Evolutionary conservation across 2,113 vertebrate species (phyloP).

Genomic region (Microcebus lehilahytsara): DNA sequence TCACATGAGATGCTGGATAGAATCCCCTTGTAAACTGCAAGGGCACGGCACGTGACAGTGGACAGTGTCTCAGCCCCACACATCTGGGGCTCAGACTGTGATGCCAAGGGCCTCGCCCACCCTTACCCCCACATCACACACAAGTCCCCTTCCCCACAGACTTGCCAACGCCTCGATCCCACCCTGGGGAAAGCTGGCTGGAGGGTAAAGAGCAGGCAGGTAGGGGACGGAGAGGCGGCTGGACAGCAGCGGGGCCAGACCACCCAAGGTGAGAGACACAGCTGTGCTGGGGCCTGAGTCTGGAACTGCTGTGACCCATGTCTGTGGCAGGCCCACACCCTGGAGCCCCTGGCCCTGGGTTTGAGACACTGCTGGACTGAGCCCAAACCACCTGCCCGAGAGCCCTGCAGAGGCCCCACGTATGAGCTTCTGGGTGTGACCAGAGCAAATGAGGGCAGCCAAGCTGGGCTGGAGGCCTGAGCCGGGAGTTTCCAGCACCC

Average conservation of each 20-base stretch:
- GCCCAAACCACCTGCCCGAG: not conserved
- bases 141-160: not conserved
- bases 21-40: not conserved
- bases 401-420: not conserved
- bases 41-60: not conserved
- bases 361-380: not conserved
- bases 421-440: not conserved
- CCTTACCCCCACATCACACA: not conserved
- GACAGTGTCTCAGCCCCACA: not conserved
- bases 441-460: not conserved
- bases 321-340: not conserved
- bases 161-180: not conserved
- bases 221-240: not conserved
- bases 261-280: not conserved
- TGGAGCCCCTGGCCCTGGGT: not conserved
- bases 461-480: not conserved
- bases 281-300: not conserved
- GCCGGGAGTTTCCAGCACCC: not conserved
- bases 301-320: not conserved
- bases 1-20: not conserved
- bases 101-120: not conserved
- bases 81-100: not conserved
- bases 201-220: not conserved
- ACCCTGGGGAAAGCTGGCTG: not conserved
- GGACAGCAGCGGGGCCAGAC: not conserved